Base-by-base conservation (phyloP, 2,113 vertebrate species). In the Chinchilla lanigera region DNA sequence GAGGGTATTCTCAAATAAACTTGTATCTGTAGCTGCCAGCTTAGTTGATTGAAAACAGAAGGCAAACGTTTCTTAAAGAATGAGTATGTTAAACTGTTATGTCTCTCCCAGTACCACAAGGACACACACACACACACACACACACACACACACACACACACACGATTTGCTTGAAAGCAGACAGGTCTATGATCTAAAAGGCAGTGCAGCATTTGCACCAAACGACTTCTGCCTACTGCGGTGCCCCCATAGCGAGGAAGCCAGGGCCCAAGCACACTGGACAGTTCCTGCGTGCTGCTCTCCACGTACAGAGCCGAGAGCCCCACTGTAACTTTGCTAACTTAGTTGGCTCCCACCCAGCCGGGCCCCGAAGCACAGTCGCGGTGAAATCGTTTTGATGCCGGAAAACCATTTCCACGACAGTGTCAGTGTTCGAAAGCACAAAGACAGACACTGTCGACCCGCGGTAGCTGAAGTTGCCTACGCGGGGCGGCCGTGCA, bases 1-100 rank as follows among this genome's bases (percentile, higher is more conserved):
- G 98, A 96, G 98, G 98, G 98, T 96, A 97, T 96, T 98, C 98
- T 98, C 98, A 86, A 97, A 98, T 98, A 98, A 99, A 98, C 98
- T 98, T 98, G 98, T 98, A 98, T 97, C 97, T 97, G 98, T 97
- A 97, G 98, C 98, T 98, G 98, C 98, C 97, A 98, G 98, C 97
- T 96, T 96, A 87, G 93, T 73, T 98, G 98, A 98, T 98, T 98
- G 98, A 98, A 98, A 98, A 98, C 98, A 98, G 98, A 98, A 98
- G 96, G 98, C 95, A 95, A 97, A 92, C 95, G 94, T 98, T 98
- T 98, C 98, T 98, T 97, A 98, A 97, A 98, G 98, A 97, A 98
- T 94, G 97, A 96, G 96, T 97, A 96, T 97, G 97, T 93, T 97
- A 91, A 97, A 93, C 96, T 60, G 92, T 96, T 98, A 95, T 50